These are phyloP conservation scores for Samia ricini DNA, from an alignment of 1,140 invertebrate genomes.

Conservation along the genomic window DNA sequence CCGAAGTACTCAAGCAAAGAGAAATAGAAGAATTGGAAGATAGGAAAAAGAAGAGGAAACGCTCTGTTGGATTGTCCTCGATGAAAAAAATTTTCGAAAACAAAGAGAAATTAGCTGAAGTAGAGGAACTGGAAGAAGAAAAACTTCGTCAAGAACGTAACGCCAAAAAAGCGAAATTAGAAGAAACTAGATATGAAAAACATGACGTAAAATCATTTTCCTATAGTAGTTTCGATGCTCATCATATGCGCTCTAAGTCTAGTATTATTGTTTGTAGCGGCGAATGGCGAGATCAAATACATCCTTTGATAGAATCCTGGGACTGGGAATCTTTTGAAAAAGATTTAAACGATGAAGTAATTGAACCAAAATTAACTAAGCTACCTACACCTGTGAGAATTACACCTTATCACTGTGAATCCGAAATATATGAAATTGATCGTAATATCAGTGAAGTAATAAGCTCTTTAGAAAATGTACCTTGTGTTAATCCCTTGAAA, in stretches of 20 bases:
- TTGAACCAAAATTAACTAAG: conserved; percentile 62
- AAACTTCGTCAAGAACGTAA: conserved; percentile 62
- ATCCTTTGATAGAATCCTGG: conserved; percentile 79
- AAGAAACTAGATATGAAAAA: conserved; percentile 65
- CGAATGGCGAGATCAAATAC: conserved; percentile 80
- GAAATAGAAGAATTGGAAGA: conserved; percentile 79
- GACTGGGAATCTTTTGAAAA: conserved; percentile 81
- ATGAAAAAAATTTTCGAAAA: conserved; percentile 88
- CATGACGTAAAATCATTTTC: conserved; percentile 56
- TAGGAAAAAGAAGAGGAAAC: conserved; percentile 81
- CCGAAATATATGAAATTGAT: conserved; percentile 66
- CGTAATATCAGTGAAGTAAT: conserved; percentile 76
- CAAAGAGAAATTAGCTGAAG: conserved; percentile 83
- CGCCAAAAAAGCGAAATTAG: conserved; percentile 74
- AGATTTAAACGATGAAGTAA: conserved; percentile 58
- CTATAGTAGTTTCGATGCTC: conserved; percentile 56
- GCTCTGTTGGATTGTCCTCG: conserved; percentile 77
- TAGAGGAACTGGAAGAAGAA: conserved; percentile 71
- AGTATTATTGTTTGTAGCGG: conserved; percentile 73
- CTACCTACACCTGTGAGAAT: conserved; percentile 77
- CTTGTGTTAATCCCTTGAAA: conserved; percentile 80
- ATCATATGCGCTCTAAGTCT: conserved; percentile 71
- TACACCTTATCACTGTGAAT: conserved; percentile 71
- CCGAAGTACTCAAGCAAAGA: conserved; percentile 80
- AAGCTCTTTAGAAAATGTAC: conserved; percentile 79